A percentile compares a stretch with the other conserved stretches of the same genome.
These are phyloP conservation scores for Invenusta paracnida DNA, from an alignment of 2,888 invertebrate species.

Conservation along the genomic window DNA sequence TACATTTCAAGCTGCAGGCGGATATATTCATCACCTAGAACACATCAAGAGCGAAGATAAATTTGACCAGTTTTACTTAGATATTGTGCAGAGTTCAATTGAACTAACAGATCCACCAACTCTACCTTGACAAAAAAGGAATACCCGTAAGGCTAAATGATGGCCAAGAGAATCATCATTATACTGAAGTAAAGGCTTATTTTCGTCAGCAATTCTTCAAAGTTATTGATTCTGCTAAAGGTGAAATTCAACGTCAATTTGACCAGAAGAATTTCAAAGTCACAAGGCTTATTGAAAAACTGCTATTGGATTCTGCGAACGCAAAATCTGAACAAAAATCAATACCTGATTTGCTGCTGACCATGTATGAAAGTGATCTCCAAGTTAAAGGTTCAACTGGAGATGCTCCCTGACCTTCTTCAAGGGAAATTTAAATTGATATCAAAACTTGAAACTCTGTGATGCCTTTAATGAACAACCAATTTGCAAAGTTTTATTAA, in stretches of 20 bases:
- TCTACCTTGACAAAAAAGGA: neutral
- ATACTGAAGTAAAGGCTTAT: neutral
- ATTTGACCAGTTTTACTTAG: neutral
- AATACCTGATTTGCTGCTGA: neutral
- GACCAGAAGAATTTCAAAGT: neutral
- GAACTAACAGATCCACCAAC: neutral
- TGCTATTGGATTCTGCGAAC: neutral
- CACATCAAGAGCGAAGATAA: neutral
- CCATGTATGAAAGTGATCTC: neutral
- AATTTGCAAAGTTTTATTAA: slow-evolving; percentile 18
- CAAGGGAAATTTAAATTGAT: slow-evolving; percentile 24
- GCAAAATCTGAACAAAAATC: neutral
- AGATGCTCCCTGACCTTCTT: slow-evolving; percentile 24
- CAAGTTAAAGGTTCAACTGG: slow-evolving; percentile 21
- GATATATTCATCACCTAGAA: neutral
- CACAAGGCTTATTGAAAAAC: neutral
- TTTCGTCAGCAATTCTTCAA: neutral
- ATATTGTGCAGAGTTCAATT: neutral
- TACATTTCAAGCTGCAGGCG: neutral
- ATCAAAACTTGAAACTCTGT: too few relatives aligned
- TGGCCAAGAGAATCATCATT: neutral
- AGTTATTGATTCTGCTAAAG: neutral
- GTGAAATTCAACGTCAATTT: neutral
- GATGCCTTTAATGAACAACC: slow-evolving; percentile 22
- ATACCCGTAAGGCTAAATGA: neutral